A percentile compares a stretch with the other conserved stretches of the same genome.
These are phyloP conservation scores for Vollenhovia emeryi DNA, from an alignment of 1,140 invertebrate genomes.

Conservation along the genomic window DNA sequence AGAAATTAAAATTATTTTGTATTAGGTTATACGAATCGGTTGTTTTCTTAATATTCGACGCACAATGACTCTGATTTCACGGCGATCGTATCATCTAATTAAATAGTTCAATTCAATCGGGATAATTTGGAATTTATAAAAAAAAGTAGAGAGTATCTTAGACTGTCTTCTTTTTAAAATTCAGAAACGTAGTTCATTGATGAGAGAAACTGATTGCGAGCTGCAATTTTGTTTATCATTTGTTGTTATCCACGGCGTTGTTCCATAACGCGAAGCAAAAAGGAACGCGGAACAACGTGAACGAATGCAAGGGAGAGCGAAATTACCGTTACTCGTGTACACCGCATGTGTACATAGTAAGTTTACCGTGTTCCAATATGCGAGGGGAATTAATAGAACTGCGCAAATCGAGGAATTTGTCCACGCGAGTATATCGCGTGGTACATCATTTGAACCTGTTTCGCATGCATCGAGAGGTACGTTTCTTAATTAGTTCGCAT, in stretches of 20 bases:
- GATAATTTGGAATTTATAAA: not conserved
- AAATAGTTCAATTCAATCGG: not conserved
- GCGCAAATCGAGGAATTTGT: not conserved
- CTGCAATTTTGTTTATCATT: not conserved
- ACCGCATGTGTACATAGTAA: slow-evolving; percentile 20
- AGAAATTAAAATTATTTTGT: not conserved
- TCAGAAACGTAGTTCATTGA: not conserved
- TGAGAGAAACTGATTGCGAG: not conserved
- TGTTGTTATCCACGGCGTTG: slow-evolving; percentile 5
- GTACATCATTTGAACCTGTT: slow-evolving; percentile 38
- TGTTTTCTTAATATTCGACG: not conserved
- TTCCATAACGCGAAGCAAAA: not conserved
- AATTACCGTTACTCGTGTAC: slow-evolving; percentile 42
- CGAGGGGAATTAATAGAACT: not conserved
- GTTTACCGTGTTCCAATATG: slow-evolving; percentile 45
- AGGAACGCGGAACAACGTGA: slow-evolving; percentile 2
- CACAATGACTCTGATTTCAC: not conserved
- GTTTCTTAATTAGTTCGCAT: slow-evolving; percentile 24
- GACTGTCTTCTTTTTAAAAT: not conserved
- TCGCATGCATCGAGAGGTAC: slow-evolving; percentile 21
- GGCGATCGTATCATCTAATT: not conserved
- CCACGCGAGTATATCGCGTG: not conserved
- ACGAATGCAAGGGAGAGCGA: slow-evolving; percentile 29
- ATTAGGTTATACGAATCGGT: not conserved
- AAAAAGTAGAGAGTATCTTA: not conserved